Percentiles rank a stretch among this genome's conserved stretches.
Conservation (phyloP, 2,888 invertebrate genomes). For the Calameuta pallipes region DNA sequence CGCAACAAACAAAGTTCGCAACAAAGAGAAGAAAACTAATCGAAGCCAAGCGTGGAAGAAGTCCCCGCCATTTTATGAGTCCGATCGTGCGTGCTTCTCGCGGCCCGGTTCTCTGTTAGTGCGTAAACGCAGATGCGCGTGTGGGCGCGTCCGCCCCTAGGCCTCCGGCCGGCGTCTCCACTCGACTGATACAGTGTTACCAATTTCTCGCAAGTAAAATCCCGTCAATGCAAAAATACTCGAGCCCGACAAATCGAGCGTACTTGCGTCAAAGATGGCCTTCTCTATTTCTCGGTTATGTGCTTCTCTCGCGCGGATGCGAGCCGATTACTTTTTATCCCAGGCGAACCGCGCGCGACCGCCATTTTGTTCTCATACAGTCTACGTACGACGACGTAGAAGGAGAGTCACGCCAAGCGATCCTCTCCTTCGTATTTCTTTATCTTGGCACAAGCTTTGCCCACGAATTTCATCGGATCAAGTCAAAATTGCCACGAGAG, state of each 20-base stretch:
- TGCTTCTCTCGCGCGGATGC: slow-evolving; percentile 39
- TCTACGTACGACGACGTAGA: slow-evolving; percentile 8
- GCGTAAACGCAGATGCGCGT: slow-evolving; percentile 18
- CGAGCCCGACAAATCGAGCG: slow-evolving; percentile 10
- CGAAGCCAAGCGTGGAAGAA: slow-evolving; percentile 22
- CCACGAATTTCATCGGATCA: background rate
- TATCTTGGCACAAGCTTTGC: background rate
- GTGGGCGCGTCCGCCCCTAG: slow-evolving; percentile 54
- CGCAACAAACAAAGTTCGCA: slow-evolving; percentile 32
- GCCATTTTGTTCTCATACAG: slow-evolving; percentile 43
- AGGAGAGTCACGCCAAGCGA: background rate
- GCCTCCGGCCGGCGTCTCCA: slow-evolving; percentile 57
- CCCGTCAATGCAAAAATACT: slow-evolving; percentile 26
- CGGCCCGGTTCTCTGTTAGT: too few species aligned
- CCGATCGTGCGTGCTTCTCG: slow-evolving; percentile 8
- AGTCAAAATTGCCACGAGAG: background rate
- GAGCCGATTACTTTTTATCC: slow-evolving; percentile 40
- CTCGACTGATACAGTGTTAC: slow-evolving; percentile 33
- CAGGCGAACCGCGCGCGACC: slow-evolving; percentile 29
- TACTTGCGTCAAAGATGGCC: too few species aligned
- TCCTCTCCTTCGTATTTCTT: background rate
- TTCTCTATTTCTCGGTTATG: background rate
- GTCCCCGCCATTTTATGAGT: slow-evolving; percentile 26
- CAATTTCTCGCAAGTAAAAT: slow-evolving; percentile 22
- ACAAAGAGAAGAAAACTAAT: slow-evolving; percentile 21